A percentile compares a stretch with the other conserved stretches of the same genome.
These are phyloP conservation scores for Baryphthengus martii DNA, from an alignment of 2,113 vertebrate genomes.

Conservation along the genomic window DNA sequence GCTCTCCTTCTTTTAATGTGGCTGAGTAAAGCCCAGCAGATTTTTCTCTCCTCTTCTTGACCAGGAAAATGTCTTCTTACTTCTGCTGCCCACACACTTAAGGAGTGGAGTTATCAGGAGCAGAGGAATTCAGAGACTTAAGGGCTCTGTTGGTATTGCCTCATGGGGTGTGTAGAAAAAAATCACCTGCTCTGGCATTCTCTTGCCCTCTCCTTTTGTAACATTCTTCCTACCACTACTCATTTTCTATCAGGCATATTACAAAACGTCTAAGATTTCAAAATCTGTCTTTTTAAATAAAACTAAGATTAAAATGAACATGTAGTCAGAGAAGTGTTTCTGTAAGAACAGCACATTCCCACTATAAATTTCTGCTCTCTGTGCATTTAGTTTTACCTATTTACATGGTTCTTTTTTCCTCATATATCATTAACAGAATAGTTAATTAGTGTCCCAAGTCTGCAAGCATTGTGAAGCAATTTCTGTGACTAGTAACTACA, in stretches of 20 bases:
- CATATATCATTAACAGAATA: not conserved
- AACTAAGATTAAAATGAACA: not conserved
- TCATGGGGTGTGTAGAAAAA: not conserved
- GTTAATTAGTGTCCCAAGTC: slow-evolving; percentile 21
- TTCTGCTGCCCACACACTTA: not conserved
- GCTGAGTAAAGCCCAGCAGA: not conserved
- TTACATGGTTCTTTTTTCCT: not conserved
- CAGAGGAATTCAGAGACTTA: not conserved
- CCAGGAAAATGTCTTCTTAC: not conserved
- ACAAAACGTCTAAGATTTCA: not conserved
- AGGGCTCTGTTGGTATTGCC: not conserved
- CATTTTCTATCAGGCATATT: not conserved
- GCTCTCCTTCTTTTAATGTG: not conserved
- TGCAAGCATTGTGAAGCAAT: not conserved
- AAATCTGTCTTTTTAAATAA: not conserved
- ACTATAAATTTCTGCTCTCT: not conserved
- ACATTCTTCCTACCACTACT: not conserved
- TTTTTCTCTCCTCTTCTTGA: not conserved
- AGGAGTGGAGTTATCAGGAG: not conserved
- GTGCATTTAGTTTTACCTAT: not conserved
- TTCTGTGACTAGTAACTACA: not conserved
- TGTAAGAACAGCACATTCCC: not conserved
- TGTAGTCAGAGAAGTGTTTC: not conserved
- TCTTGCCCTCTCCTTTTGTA: not conserved
- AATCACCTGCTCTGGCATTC: not conserved